phyloP scores from a whole-genome alignment of 2,113 vertebrate species.

The Coptodon bakossiorum region DNA sequence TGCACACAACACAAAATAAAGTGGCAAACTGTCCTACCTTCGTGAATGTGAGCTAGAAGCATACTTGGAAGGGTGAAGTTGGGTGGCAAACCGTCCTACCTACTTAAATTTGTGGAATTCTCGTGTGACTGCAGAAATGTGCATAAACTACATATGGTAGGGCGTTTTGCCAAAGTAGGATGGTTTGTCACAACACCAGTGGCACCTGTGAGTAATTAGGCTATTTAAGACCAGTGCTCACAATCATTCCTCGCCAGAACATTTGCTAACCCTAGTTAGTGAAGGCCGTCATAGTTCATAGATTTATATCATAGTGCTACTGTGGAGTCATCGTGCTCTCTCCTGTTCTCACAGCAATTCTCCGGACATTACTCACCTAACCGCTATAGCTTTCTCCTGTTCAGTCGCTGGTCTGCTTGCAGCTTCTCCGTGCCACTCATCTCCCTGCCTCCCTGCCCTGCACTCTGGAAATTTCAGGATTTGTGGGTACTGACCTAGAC shows the following conservation, averaged over 20 bases:
- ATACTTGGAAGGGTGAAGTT: background rate
- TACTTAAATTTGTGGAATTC: background rate
- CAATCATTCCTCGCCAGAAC: background rate
- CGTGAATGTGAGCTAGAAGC: background rate
- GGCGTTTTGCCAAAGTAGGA: background rate
- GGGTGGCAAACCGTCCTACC: background rate
- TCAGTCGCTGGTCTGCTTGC: background rate
- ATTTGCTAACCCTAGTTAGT: background rate
- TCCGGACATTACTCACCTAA: background rate
- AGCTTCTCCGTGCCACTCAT: background rate
- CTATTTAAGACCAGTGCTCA: background rate
- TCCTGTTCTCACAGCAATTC: background rate
- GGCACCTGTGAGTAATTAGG: background rate
- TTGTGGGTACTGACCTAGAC: background rate
- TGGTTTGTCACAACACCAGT: background rate
- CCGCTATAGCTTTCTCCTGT: background rate
- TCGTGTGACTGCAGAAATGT: background rate
- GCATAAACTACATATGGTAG: background rate
- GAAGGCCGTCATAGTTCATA: background rate
- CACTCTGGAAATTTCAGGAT: background rate
- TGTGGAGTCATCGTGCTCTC: background rate
- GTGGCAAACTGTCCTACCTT: background rate
- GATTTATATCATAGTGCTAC: background rate
- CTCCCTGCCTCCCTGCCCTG: background rate
- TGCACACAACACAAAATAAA: background rate